A percentile compares a stretch with the other conserved stretches of the same genome.
These are phyloP conservation scores for Drosophila formosana DNA, from an alignment of 2,888 invertebrate species.

Conservation along the genomic window DNA sequence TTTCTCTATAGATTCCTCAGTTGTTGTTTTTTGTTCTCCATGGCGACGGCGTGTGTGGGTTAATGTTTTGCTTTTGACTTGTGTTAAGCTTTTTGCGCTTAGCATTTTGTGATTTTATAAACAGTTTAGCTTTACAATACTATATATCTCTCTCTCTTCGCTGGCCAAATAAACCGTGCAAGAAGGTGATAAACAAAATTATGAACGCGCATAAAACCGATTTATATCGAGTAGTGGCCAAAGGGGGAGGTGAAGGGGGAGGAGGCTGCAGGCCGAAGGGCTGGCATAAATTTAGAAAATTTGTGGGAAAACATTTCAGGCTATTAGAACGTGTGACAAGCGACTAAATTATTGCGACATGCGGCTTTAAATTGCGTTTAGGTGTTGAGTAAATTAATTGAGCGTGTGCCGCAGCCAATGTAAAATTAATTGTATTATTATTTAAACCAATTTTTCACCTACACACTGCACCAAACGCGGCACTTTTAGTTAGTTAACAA, in stretches of 20 bases:
- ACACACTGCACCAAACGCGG: background rate
- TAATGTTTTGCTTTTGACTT: conserved; percentile 67
- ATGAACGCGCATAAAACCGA: conserved; percentile 53
- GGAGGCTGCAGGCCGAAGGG: background rate
- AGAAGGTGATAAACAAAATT: conserved; percentile 48
- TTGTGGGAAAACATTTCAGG: conserved; percentile 43
- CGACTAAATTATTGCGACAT: conserved; percentile 66
- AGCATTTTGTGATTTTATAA: conserved; percentile 60
- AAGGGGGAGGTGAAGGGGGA: background rate
- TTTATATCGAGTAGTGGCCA: conserved; percentile 30
- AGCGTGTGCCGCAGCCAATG: conserved; percentile 26
- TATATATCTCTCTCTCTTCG: conserved; percentile 15
- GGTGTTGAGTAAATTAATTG: conserved; percentile 70
- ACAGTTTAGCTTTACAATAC: conserved; percentile 48
- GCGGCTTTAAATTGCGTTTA: conserved; percentile 38
- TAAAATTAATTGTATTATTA: conserved; percentile 30
- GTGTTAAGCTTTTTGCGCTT: conserved; percentile 50
- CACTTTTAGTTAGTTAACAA: conserved; percentile 8
- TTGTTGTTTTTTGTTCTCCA: conserved; percentile 11
- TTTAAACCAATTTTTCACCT: conserved; percentile 22
- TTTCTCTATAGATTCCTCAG: conserved; percentile 4
- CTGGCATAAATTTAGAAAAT: conserved; percentile 58
- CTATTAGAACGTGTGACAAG: conserved; percentile 61
- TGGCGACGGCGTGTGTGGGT: conserved; percentile 65
- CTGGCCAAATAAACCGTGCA: conserved; percentile 37